Percentiles rank a stretch among this genome's conserved stretches.
Conservation (phyloP, 2,113 vertebrate genomes). For the Sinocyclocheilus maitianheensis region DNA sequence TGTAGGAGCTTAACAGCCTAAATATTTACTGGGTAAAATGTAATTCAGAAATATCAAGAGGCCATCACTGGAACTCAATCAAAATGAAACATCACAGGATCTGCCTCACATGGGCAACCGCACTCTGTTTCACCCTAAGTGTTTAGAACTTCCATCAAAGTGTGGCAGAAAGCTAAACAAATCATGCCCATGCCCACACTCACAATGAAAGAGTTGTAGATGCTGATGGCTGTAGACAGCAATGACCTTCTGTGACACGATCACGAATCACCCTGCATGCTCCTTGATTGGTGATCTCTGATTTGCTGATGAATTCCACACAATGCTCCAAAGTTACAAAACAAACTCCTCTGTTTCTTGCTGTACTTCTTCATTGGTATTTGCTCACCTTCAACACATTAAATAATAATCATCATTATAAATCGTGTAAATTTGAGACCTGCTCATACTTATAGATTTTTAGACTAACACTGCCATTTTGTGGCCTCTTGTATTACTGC, state of each 20-base stretch:
- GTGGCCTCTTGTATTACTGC: background rate
- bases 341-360: background rate
- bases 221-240: background rate
- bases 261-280: background rate
- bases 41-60: background rate
- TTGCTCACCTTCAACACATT: background rate
- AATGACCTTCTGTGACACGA: background rate
- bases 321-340: background rate
- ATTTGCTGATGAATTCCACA: background rate
- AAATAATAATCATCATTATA: background rate
- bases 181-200: background rate
- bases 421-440: background rate
- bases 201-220: slow-evolving; percentile 11
- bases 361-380: background rate
- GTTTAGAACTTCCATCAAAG: background rate
- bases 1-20: background rate
- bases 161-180: background rate
- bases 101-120: background rate
- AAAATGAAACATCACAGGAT: background rate
- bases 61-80: background rate
- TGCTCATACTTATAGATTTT: background rate
- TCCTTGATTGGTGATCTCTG: background rate
- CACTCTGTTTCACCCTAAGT: background rate
- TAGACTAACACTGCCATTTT: background rate
- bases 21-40: slow-evolving; percentile 1